Evolutionary conservation across 2,113 vertebrate genomes (phyloP).

Genomic region (Cacatua alba): DNA sequence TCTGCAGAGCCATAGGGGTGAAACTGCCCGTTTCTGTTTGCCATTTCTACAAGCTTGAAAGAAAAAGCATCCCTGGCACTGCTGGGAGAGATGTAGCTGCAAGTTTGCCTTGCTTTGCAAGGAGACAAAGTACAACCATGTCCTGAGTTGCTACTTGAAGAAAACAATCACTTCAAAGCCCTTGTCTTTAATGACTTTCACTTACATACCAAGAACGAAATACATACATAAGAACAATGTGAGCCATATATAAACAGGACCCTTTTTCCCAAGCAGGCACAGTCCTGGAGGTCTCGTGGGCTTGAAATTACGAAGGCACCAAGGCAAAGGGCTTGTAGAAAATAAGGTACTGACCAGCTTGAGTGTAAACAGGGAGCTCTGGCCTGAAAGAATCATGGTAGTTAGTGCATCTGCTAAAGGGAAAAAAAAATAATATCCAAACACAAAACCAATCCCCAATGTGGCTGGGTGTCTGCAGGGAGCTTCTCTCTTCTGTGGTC

Average conservation of each 20-base stretch:
- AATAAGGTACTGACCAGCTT: not conserved
- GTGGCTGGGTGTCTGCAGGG: not conserved
- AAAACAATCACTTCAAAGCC: not conserved
- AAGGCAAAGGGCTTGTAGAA: not conserved
- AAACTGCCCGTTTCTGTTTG: constrained; percentile 43
- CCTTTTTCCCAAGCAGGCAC: not conserved
- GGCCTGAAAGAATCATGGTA: not conserved
- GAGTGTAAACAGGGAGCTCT: not conserved
- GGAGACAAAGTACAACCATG: not conserved
- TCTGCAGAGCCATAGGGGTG: not conserved
- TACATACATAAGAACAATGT: not conserved
- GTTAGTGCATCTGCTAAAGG: not conserved
- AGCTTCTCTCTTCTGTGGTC: not conserved
- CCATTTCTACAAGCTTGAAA: constrained; percentile 6
- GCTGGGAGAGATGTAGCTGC: not conserved
- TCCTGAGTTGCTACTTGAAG: not conserved
- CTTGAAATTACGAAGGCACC: not conserved
- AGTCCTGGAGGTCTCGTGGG: not conserved
- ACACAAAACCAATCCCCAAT: not conserved
- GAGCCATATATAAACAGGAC: not conserved
- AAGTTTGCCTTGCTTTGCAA: not conserved
- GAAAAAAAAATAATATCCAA: not conserved
- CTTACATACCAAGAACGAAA: not conserved
- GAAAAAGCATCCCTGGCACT: constrained; percentile 7
- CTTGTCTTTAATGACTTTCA: not conserved